A percentile compares a stretch with the other conserved stretches of the same genome.
These are phyloP conservation scores for Zaprionus nigranus DNA, from an alignment of 1,140 invertebrate species.

Conservation along the genomic window DNA sequence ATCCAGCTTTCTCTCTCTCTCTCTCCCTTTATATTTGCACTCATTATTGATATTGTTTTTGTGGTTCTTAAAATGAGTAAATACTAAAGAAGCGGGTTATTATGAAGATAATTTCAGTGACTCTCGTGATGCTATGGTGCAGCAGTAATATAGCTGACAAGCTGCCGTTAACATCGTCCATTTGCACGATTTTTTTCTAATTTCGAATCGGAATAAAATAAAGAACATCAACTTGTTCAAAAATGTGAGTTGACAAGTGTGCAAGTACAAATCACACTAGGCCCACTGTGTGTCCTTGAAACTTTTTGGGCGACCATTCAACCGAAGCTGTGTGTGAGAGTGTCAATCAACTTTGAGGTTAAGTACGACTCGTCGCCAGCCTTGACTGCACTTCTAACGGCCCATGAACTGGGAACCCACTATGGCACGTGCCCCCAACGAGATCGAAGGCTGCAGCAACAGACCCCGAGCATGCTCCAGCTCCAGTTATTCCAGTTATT, in stretches of 20 bases:
- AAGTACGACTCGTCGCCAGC: conserved; percentile 12
- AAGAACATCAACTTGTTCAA: not conserved
- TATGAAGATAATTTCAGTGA: not conserved
- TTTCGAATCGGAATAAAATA: not conserved
- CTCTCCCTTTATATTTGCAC: too few species aligned
- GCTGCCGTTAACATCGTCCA: not conserved
- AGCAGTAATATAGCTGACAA: not conserved
- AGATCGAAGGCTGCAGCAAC: not conserved
- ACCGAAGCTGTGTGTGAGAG: conserved; percentile 7
- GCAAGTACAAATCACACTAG: not conserved
- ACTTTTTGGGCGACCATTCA: conserved; percentile 14
- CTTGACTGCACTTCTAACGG: conserved; percentile 52
- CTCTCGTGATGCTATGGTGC: not conserved
- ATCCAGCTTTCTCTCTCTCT: too few species aligned
- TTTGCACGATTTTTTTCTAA: not conserved
- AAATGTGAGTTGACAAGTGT: not conserved
- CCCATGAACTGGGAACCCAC: not conserved
- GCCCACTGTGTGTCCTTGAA: conserved; percentile 20
- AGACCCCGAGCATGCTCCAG: not conserved
- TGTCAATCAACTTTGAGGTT: conserved; percentile 30
- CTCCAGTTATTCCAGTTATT: conserved; percentile 71
- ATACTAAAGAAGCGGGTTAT: not conserved
- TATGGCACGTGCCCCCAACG: not conserved
- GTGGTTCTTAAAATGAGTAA: too few species aligned
- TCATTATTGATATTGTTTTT: too few species aligned